Conservation (phyloP, 2,797 vertebrate species). For the Nannoperca australis region DNA sequence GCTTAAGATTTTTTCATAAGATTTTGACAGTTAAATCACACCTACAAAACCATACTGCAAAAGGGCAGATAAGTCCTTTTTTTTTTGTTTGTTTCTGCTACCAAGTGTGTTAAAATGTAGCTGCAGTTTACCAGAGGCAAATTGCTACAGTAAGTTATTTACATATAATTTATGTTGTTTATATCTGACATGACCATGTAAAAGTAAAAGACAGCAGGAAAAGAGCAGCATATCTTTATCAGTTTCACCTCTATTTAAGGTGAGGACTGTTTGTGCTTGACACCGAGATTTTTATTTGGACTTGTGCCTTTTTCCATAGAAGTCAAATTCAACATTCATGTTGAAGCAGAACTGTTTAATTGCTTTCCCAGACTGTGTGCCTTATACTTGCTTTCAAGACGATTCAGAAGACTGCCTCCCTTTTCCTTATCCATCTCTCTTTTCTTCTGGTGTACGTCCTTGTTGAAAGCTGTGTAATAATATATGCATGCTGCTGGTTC, state of each 20-base stretch:
- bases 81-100: background rate
- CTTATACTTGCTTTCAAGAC: slow-evolving; percentile 65
- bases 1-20: background rate
- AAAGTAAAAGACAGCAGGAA: slow-evolving; percentile 3
- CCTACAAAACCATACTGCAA: background rate
- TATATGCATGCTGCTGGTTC: slow-evolving; percentile 76
- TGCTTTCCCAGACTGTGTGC: slow-evolving; percentile 78
- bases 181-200: background rate
- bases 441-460: slow-evolving; percentile 59
- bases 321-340: slow-evolving; percentile 69
- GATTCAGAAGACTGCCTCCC: slow-evolving; percentile 65
- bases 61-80: background rate
- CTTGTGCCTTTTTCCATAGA: slow-evolving; percentile 71
- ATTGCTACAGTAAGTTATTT: background rate
- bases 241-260: slow-evolving; percentile 57
- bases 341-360: slow-evolving; percentile 76
- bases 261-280: slow-evolving; percentile 52
- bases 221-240: slow-evolving; percentile 41
- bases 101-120: background rate
- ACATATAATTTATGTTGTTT: background rate
- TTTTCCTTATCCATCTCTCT: slow-evolving; percentile 69
- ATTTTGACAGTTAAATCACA: background rate
- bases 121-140: slow-evolving; percentile 6
- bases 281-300: slow-evolving; percentile 65
- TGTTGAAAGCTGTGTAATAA: slow-evolving; percentile 79